These are phyloP conservation scores for Ceyx erithaca DNA, from an alignment of 2,797 vertebrate genomes.

Conservation along the genomic window DNA sequence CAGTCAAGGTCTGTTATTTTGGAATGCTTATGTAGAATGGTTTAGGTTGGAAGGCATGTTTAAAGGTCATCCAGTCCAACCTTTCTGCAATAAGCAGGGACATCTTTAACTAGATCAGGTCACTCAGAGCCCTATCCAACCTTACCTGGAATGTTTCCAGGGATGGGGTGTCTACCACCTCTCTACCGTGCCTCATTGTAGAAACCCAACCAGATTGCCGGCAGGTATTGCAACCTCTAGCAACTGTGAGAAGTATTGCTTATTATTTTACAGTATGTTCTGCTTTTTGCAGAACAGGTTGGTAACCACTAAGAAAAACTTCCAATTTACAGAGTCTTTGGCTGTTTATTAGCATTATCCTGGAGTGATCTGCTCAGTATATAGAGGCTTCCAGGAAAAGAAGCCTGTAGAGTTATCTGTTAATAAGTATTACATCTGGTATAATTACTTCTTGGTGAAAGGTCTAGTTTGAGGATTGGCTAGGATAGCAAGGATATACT, in stretches of 20 bases:
- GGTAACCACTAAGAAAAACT: not conserved
- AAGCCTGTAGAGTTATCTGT: not conserved
- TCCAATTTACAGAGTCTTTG: not conserved
- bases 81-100: not conserved
- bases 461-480: not conserved
- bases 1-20: not conserved
- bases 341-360: not conserved
- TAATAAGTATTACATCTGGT: not conserved
- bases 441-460: not conserved
- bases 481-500: not conserved
- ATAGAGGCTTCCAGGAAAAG: not conserved
- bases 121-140: not conserved
- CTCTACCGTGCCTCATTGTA: not conserved
- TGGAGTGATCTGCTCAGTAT: not conserved
- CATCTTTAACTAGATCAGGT: not conserved
- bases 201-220: not conserved
- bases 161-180: not conserved
- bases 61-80: not conserved
- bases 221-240: not conserved
- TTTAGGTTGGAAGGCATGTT: not conserved
- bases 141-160: not conserved
- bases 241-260: not conserved
- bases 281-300: not conserved
- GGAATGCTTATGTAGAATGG: not conserved
- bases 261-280: not conserved